Base-by-base conservation (phyloP, 2,113 vertebrate genomes). In the Eulacestoma nigropectus region DNA sequence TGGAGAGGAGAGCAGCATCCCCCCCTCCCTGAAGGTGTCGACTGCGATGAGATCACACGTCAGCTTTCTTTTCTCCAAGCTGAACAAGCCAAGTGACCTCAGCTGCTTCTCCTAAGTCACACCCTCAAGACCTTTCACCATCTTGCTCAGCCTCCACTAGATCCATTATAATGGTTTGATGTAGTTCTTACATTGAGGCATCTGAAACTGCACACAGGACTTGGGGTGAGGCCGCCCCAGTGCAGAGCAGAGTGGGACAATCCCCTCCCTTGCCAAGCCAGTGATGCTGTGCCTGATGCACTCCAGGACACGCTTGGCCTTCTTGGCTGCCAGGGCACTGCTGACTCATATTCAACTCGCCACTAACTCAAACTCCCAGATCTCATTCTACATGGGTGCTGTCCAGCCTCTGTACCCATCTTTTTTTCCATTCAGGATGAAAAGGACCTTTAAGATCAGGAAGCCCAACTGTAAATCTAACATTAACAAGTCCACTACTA, bases 191-290 rank as follows among this genome's bases (percentile, higher is more conserved):
- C 3, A 18, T 0, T 4, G 52, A 81, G 19, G 29, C 4, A 5
- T 27, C 13, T 30, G 47, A 41, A 62, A 80, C 17, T 26, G 33
- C 19, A 5, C 35, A 2, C 9, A 77, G 26, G 8, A 65, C 30
- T 17, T 0, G 1, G 35, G 35, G 20, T 13, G 56, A 20, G 25
- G 29, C 59, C 0, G 0, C 8, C 9, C 8, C 35, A 55, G 35
- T 1, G 46, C 7, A 8, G 50, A 15, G 50, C 6, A 50, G 29
- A 50, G 59, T 3, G 1, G 72, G 19, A 22, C 39, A 57, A n/a
- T 32, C 21, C 26, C 9, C 17, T 59, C 9, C 9, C 49, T 27
- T 1, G 7, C 3, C 5, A 11, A 15, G 72, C 9, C 21, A 21
- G 1, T 0, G 11, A 30, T 17, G 19, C 47, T 23, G 55, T 5